phyloP scores from a whole-genome alignment of 2,113 vertebrate genomes.

The Anser brachyrhynchus region DNA sequence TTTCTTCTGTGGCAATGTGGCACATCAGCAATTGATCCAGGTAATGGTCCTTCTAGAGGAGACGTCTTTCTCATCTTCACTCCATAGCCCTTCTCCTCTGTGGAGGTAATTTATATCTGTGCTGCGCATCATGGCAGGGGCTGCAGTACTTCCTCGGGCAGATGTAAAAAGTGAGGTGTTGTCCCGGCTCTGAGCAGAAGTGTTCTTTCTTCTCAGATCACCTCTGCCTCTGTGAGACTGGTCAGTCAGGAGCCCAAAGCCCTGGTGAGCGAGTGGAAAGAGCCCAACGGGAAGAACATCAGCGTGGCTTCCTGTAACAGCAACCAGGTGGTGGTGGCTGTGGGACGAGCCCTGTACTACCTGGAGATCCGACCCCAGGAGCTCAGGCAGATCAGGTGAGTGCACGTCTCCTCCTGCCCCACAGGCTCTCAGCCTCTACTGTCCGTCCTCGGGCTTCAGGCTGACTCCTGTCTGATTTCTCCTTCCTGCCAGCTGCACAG shows the following conservation, averaged over 20 bases:
- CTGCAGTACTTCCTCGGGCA: background rate
- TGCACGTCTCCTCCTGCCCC: rapidly evolving
- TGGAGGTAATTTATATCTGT: background rate
- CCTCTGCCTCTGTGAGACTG: constrained; percentile 92
- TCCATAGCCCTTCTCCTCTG: rapidly evolving
- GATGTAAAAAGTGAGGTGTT: rapidly evolving
- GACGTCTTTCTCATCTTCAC: background rate
- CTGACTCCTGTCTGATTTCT: background rate
- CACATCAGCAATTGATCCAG: constrained; percentile 95
- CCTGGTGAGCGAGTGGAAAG: constrained; percentile 96
- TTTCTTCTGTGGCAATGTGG: constrained; percentile 97
- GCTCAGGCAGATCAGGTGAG: constrained; percentile 94
- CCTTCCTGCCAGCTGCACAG: constrained; percentile 82
- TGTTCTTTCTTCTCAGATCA: constrained; percentile 81
- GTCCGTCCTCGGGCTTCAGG: background rate
- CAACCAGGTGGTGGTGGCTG: constrained; percentile 95
- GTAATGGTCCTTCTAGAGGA: constrained; percentile 56
- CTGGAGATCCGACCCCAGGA: constrained; percentile 94
- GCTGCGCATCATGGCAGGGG: background rate
- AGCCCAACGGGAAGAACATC: constrained; percentile 95
- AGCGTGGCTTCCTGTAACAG: constrained; percentile 97
- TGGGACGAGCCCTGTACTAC: constrained; percentile 94
- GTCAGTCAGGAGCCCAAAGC: constrained; percentile 95
- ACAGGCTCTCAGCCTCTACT: background rate
- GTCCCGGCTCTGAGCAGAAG: background rate